Base-by-base conservation (phyloP, 30 jellyfish, hydroid and myxozoan species). In the Aurelia sp. region DNA sequence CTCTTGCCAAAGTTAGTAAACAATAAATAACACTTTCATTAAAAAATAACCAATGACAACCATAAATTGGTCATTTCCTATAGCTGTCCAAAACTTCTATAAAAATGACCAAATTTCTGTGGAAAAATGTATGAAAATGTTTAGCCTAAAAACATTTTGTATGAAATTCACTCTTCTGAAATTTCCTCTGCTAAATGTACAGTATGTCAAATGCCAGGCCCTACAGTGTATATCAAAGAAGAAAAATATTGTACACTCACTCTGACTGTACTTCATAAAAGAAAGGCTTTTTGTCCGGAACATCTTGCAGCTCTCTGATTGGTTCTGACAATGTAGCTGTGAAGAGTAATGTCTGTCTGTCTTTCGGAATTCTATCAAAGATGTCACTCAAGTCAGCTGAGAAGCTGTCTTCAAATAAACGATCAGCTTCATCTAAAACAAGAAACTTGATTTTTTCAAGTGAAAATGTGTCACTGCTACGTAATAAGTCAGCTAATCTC, bases 351-450 rank as follows among this genome's bases (percentile, higher is more conserved):
- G 97, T 94, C 73, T 94, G 99, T 64, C 97, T 77, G 31, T 90
- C 89, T 55, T 84, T 84, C 57, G 99, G 91, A 30, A 90, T 22
- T 13, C 68, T 74, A 11, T 86, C 96, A 73, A 90, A 90, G 30
- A 89, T 94, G 20, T 71, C 97, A 71, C 75, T 81, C 73, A 94
- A 66, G 50, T 89, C 97, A 13, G 52, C 67, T 4, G 87, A 86
- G 63, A 94, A 88, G 64, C 94, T 79, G 4, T 62, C 91, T 75
- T 89, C 97, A 62, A 94, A 76, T 78, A 94, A 61, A 15, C 97
- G 85, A 89, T 94, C 99, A 6, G 97, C 99, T 78, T 94, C 99
- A 57, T 94, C 99, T 59, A 94, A 61, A 3, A 94, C 97, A 64
- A 94, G 86, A 71, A 89, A 88, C 81, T 86, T 85, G 62, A 94